phyloP scores from a whole-genome alignment of 2,888 invertebrate genomes.

The Patella pellucida region DNA sequence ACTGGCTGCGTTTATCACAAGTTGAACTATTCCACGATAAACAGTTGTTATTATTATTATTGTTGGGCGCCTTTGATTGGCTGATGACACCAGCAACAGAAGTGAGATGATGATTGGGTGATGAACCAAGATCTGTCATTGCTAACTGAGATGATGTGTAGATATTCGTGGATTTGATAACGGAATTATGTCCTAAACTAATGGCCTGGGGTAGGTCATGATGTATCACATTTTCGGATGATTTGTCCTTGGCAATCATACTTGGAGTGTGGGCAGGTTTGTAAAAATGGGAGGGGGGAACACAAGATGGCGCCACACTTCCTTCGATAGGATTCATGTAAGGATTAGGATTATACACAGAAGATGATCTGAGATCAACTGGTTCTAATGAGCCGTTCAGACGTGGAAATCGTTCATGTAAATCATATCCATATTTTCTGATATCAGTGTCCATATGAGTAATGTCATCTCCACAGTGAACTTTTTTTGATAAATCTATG shows the following conservation, averaged over 20 bases:
- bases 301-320: conserved; percentile 44
- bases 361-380: conserved; percentile 56
- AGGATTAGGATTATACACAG: conserved; percentile 50
- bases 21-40: conserved; percentile 12
- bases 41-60: conserved; percentile 10
- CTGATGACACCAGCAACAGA: background rate
- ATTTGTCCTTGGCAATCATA: conserved; percentile 13
- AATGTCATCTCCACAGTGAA: conserved; percentile 61
- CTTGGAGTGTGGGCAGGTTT: conserved; percentile 43
- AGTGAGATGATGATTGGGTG: conserved; percentile 7
- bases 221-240: conserved; percentile 2
- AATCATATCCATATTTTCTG: conserved; percentile 59
- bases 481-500: conserved; percentile 65
- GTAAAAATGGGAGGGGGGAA: conserved; percentile 45
- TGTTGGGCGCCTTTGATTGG: conserved; percentile 6
- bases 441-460: conserved; percentile 55
- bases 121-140: background rate
- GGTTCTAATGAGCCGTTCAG: conserved; percentile 60
- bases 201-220: conserved; percentile 23
- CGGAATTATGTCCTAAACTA: conserved; percentile 48
- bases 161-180: conserved; percentile 44
- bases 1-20: conserved; percentile 15
- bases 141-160: background rate
- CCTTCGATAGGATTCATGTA: conserved; percentile 50
- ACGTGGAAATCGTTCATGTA: conserved; percentile 50